Conservation (phyloP, 2,797 vertebrate species). For the Channallabes apus region DNA sequence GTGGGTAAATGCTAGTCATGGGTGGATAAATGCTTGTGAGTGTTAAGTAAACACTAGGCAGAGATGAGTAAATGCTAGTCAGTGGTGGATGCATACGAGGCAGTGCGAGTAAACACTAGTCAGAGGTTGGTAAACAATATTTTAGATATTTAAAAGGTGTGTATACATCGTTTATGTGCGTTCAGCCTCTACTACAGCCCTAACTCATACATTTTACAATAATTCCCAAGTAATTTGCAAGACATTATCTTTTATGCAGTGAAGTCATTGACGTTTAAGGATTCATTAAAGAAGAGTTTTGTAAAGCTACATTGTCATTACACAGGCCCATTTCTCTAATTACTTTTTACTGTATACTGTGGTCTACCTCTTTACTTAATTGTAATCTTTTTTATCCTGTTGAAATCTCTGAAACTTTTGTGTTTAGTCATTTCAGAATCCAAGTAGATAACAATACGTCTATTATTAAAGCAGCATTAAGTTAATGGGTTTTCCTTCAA, state of each 20-base stretch:
- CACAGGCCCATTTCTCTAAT: neutral
- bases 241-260: neutral
- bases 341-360: slow-evolving; percentile 1
- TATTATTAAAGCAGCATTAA: neutral
- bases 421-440: slow-evolving; percentile 9
- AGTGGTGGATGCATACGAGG: too few species aligned
- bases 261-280: neutral
- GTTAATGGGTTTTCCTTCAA: neutral
- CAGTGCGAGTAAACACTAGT: too few species aligned
- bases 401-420: neutral
- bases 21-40: too few species aligned
- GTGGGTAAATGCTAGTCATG: too few species aligned
- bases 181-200: too few species aligned
- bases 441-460: neutral
- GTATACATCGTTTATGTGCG: too few species aligned
- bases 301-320: neutral
- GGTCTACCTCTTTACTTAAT: neutral
- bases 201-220: too few species aligned
- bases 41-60: too few species aligned
- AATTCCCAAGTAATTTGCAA: neutral
- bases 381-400: slow-evolving; percentile 2
- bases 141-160: too few species aligned
- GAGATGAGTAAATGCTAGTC: too few species aligned
- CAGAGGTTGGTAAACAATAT: too few species aligned
- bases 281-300: neutral